phyloP scores from a whole-genome alignment of 2,113 vertebrate species.

The Muscicapa adusta region DNA sequence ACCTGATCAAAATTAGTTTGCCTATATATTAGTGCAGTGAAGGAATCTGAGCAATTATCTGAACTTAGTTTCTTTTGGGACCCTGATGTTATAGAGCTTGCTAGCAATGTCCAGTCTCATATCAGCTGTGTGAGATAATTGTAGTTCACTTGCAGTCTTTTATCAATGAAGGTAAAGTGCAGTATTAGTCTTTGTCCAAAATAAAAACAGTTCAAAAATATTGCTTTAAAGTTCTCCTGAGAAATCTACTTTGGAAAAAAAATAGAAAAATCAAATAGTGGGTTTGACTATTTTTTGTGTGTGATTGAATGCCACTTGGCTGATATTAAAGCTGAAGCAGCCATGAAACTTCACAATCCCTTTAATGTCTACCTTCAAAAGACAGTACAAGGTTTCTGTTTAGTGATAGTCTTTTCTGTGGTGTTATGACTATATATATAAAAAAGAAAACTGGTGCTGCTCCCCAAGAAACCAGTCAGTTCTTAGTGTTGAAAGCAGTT shows the following conservation, averaged over 20 bases:
- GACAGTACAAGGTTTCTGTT: neutral
- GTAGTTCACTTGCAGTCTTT: neutral
- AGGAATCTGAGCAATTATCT: neutral
- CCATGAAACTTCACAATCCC: neutral
- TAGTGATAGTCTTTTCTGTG: neutral
- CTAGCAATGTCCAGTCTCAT: neutral
- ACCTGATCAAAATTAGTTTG: neutral
- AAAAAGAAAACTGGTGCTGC: neutral
- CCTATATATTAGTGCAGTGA: neutral
- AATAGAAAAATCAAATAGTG: neutral
- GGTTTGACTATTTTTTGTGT: neutral
- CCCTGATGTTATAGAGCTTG: neutral
- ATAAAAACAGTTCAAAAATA: neutral
- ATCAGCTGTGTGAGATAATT: neutral
- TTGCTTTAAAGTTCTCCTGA: neutral
- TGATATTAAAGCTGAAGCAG: neutral
- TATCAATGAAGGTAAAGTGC: neutral
- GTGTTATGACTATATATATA: neutral
- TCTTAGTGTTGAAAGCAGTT: neutral
- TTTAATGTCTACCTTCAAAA: neutral
- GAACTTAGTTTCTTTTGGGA: neutral
- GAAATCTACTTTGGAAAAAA: neutral
- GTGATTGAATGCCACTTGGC: neutral
- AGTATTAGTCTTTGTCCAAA: neutral
- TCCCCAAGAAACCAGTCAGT: neutral